Conservation (phyloP, 2,797 vertebrate genomes). For the Tinamus major region DNA sequence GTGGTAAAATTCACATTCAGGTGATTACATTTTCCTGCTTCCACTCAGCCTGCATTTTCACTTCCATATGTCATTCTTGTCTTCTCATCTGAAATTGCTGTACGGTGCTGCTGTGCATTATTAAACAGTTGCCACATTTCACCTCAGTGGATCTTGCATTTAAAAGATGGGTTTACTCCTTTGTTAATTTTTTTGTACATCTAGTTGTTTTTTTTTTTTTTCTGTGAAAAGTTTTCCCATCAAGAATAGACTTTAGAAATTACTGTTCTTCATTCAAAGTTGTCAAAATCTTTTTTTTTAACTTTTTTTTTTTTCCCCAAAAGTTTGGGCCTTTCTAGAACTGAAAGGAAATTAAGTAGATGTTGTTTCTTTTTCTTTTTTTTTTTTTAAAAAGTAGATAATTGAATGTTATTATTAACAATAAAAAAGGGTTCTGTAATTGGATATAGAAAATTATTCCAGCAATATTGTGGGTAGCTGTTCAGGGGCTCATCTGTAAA, state of each 20-base stretch:
- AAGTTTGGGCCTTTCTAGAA: not conserved
- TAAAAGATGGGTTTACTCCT: slow-evolving; percentile 15
- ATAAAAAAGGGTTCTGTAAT: not conserved
- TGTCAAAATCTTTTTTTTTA: not conserved
- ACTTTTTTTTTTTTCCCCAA: rapidly evolving
- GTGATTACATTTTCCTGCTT: slow-evolving; percentile 37
- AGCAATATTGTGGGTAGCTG: not conserved
- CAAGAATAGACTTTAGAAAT: not conserved
- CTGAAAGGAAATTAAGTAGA: not conserved
- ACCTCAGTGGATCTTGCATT: slow-evolving; percentile 9
- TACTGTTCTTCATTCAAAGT: not conserved
- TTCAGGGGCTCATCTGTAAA: not conserved
- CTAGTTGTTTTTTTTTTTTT: not conserved
- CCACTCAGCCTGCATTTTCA: slow-evolving; percentile 42
- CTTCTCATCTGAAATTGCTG: slow-evolving; percentile 40
- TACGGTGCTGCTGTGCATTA: slow-evolving; percentile 45
- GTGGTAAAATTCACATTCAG: slow-evolving; percentile 15
- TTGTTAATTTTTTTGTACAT: not conserved
- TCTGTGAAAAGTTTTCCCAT: not conserved
- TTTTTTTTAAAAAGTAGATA: rapidly evolving
- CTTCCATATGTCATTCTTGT: slow-evolving; percentile 54
- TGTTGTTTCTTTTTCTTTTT: too few relatives aligned
- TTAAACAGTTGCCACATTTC: slow-evolving; percentile 60
- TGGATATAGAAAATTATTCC: not conserved
- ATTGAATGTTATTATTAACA: not conserved